These are phyloP conservation scores for Aelia acuminata DNA, from an alignment of 2,888 invertebrate species.

Conservation along the genomic window DNA sequence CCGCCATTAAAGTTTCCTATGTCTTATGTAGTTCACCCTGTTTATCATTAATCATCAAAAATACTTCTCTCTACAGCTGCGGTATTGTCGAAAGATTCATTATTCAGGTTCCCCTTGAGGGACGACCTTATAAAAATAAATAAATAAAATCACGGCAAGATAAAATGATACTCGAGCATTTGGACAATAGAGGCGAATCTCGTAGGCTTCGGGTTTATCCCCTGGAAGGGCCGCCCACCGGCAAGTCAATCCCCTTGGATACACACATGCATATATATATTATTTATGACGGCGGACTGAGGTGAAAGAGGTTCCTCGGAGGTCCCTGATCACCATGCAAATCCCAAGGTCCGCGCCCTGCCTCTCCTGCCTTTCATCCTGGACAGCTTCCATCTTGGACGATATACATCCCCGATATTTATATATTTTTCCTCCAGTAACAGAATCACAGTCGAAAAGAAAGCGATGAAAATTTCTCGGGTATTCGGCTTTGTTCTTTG, in stretches of 20 bases:
- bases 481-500: background rate
- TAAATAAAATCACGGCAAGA: background rate
- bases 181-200: background rate
- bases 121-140: background rate
- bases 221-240: background rate
- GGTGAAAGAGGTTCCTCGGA: background rate
- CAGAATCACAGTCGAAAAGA: background rate
- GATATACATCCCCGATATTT: background rate
- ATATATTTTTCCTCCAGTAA: background rate
- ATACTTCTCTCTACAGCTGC: background rate
- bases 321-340: background rate
- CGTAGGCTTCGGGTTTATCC: background rate
- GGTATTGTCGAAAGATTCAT: background rate
- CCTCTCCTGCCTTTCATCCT: background rate
- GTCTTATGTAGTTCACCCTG: too few relatives aligned
- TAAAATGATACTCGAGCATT: background rate
- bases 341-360: background rate
- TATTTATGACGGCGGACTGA: background rate
- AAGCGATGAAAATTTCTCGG: background rate
- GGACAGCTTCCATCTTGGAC: background rate
- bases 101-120: background rate
- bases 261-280: conserved; percentile 1
- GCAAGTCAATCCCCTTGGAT: background rate
- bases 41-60: too few relatives aligned
- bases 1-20: too few relatives aligned